Conservation (phyloP, 2,797 vertebrate genomes). For the Pangasius krempfi region DNA sequence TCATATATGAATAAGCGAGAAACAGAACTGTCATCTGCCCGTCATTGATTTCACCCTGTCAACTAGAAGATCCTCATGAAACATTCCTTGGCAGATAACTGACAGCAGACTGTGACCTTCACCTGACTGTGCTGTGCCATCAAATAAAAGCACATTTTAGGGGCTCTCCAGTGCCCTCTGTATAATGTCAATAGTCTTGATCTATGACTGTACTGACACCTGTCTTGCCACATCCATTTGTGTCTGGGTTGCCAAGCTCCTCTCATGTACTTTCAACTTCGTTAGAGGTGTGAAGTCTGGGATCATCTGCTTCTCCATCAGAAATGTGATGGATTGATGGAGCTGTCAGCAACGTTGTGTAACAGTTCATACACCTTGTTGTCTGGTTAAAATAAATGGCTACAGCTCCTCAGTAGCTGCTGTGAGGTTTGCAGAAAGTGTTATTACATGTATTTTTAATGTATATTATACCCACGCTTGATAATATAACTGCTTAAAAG, state of each 20-base stretch:
- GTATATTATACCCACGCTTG: neutral
- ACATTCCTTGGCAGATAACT: constrained; percentile 77
- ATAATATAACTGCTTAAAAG: constrained; percentile 16
- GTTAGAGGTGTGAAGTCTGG: constrained; percentile 53
- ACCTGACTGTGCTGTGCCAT: constrained; percentile 73
- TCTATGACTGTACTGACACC: constrained; percentile 77
- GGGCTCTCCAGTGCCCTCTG: constrained; percentile 64
- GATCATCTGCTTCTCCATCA: constrained; percentile 55
- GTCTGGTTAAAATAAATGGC: constrained; percentile 37
- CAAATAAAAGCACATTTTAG: constrained; percentile 68
- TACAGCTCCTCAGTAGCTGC: constrained; percentile 3
- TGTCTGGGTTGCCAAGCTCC: constrained; percentile 57
- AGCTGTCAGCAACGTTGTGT: constrained; percentile 52
- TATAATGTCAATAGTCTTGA: constrained; percentile 74
- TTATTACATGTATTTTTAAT: constrained; percentile 26
- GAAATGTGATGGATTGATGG: constrained; percentile 55
- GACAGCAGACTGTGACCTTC: constrained; percentile 82
- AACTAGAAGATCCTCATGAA: constrained; percentile 67
- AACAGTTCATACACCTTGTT: constrained; percentile 41
- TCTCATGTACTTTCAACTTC: constrained; percentile 53
- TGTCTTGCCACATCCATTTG: constrained; percentile 76
- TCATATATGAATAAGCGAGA: constrained; percentile 51
- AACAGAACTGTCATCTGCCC: constrained; percentile 76
- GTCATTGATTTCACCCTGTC: constrained; percentile 67
- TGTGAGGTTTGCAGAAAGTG: constrained; percentile 19